Conservation (phyloP, 2,797 vertebrate genomes). For the Heliangelus exortis region DNA sequence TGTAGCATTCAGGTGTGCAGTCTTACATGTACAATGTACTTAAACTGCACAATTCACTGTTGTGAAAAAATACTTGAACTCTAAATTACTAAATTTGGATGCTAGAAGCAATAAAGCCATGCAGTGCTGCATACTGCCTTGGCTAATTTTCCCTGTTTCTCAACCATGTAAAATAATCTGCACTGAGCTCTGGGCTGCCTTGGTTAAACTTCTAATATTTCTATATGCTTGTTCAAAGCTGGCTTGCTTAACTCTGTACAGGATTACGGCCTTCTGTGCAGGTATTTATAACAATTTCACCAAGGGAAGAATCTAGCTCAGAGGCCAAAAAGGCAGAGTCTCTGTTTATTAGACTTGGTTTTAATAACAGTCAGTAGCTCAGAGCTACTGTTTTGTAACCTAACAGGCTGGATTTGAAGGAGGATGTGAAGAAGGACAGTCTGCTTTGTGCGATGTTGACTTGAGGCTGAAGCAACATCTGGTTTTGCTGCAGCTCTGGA, state of each 20-base stretch:
- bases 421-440: background rate
- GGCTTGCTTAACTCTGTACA: background rate
- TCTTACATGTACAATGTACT: background rate
- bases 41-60: background rate
- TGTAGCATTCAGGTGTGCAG: background rate
- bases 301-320: background rate
- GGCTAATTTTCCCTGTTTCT: background rate
- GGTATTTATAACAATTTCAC: background rate
- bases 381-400: background rate
- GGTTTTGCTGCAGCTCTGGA: background rate
- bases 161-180: background rate
- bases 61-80: background rate
- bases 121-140: background rate
- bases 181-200: background rate
- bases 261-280: background rate
- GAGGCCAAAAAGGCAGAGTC: background rate
- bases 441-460: background rate
- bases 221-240: background rate
- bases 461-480: background rate
- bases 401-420: background rate
- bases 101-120: background rate
- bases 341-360: background rate
- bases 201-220: background rate
- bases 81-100: background rate
- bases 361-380: background rate